Percentiles rank a stretch among this genome's conserved stretches.
Evolutionary conservation across 2,888 invertebrate species (phyloP).

Genomic region (Rambutsinella grinnellia): DNA sequence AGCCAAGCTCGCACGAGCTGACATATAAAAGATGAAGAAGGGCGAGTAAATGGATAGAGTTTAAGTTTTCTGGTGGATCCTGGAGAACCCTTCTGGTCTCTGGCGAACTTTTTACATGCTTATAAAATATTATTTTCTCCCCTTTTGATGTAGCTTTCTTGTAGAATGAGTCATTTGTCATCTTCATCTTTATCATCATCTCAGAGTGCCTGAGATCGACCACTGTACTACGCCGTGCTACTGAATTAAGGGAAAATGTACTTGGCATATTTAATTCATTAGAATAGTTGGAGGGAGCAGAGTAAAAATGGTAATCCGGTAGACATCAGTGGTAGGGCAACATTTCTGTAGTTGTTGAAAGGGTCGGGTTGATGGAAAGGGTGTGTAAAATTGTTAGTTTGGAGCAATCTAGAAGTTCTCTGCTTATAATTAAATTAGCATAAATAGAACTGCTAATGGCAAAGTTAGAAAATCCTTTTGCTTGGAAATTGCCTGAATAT

Average conservation of each 20-base stretch:
- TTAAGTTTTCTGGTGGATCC: no score
- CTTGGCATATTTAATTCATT: no score
- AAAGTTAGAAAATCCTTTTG: slow-evolving; percentile 29
- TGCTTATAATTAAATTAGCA: slow-evolving; percentile 44
- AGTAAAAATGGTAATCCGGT: neutral
- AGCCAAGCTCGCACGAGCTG: no score
- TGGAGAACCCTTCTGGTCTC: slow-evolving; percentile 18
- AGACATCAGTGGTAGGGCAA: slow-evolving; percentile 8
- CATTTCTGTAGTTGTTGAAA: no score
- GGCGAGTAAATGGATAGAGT: no score
- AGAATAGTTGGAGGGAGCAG: slow-evolving; percentile 8
- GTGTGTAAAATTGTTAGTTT: slow-evolving; percentile 1
- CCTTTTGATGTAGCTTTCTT: slow-evolving; percentile 2
- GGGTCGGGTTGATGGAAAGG: neutral
- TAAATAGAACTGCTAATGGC: slow-evolving; percentile 46
- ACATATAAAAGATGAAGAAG: no score
- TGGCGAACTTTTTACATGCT: neutral
- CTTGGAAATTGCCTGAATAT: slow-evolving; percentile 10
- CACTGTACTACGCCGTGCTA: no score
- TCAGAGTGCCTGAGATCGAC: no score
- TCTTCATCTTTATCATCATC: no score
- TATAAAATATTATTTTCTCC: slow-evolving; percentile 2
- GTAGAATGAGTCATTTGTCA: slow-evolving; percentile 42
- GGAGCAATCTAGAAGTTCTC: slow-evolving; percentile 28
- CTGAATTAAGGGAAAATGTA: no score